Conservation (phyloP, 2,888 invertebrate genomes). For the Norana najaformis region DNA sequence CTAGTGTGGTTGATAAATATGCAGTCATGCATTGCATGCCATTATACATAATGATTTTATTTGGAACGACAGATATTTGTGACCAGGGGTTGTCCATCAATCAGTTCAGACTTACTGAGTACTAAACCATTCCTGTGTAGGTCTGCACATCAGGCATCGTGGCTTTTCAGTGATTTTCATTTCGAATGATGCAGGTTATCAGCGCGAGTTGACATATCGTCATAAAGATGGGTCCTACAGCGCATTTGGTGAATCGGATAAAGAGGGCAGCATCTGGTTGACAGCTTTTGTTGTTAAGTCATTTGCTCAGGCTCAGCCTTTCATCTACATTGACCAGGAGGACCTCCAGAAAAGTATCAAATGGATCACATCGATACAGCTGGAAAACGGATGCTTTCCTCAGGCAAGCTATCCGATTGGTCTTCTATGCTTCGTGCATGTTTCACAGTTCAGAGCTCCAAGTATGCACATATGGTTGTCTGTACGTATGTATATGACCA, state of each 20-base stretch:
- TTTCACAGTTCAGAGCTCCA: too few relatives aligned
- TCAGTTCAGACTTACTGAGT: too few relatives aligned
- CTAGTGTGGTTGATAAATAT: too few relatives aligned
- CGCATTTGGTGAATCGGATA: conserved; percentile 54
- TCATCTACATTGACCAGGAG: conserved; percentile 68
- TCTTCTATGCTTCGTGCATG: too few relatives aligned
- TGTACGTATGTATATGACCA: too few relatives aligned
- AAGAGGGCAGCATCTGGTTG: conserved; percentile 63
- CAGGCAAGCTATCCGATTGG: conserved; percentile 29
- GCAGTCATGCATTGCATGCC: too few relatives aligned
- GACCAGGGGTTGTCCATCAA: too few relatives aligned
- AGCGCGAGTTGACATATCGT: conserved; percentile 84
- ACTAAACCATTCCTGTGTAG: too few relatives aligned
- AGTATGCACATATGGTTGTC: too few relatives aligned
- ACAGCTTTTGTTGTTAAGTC: conserved; percentile 78
- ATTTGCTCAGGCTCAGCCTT: conserved; percentile 68
- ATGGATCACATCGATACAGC: conserved; percentile 66
- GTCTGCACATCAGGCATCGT: too few relatives aligned
- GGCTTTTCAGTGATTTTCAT: too few relatives aligned
- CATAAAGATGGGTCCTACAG: conserved; percentile 63
- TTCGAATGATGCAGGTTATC: conserved; percentile 72
- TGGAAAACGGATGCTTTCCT: conserved; percentile 79
- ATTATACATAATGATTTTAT: not conserved
- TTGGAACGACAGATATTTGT: too few relatives aligned
- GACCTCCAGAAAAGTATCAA: conserved; percentile 49